These are phyloP conservation scores for Apostichopus leukothele DNA, from an alignment of 53 echinoderm and acorn worm genomes.

Conservation along the genomic window DNA sequence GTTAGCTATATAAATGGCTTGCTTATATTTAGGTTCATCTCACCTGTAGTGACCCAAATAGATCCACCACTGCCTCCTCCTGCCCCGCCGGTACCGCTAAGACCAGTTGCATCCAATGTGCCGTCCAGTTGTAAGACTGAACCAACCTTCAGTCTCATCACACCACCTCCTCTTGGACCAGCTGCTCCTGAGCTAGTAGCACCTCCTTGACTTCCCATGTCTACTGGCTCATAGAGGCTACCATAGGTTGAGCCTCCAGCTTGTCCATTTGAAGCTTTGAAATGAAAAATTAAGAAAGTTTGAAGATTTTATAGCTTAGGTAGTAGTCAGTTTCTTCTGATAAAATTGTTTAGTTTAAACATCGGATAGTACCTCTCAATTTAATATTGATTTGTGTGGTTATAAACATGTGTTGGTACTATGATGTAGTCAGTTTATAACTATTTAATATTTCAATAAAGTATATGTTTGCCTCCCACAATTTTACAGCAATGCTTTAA, in stretches of 20 bases:
- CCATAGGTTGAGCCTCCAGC: slow-evolving; percentile 71
- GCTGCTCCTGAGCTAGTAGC: slow-evolving; percentile 54
- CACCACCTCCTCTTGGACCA: slow-evolving; percentile 83
- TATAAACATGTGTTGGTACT: too few relatives aligned
- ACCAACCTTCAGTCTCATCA: slow-evolving; percentile 70
- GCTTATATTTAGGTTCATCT: background rate
- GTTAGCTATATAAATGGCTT: too few relatives aligned
- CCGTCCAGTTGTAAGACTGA: slow-evolving; percentile 83
- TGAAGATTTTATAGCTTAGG: too few relatives aligned
- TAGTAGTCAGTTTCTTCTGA: too few relatives aligned
- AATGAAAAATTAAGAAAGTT: too few relatives aligned
- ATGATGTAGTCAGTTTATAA: too few relatives aligned
- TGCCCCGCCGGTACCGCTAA: slow-evolving; percentile 41
- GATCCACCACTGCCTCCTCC: slow-evolving; percentile 80
- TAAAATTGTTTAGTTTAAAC: too few relatives aligned
- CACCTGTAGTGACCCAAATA: slow-evolving; percentile 85
- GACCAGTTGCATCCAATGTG: slow-evolving; percentile 61
- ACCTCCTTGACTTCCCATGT: slow-evolving; percentile 75
- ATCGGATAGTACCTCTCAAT: too few relatives aligned
- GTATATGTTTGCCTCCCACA: too few relatives aligned
- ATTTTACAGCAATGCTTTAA: too few relatives aligned
- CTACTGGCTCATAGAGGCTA: slow-evolving; percentile 73
- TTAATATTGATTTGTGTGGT: too few relatives aligned
- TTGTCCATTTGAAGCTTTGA: slow-evolving; percentile 53
- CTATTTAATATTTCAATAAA: too few relatives aligned